Evolutionary conservation across 2,888 invertebrate species (phyloP).

Genomic region (Apodemia duryi): DNA sequence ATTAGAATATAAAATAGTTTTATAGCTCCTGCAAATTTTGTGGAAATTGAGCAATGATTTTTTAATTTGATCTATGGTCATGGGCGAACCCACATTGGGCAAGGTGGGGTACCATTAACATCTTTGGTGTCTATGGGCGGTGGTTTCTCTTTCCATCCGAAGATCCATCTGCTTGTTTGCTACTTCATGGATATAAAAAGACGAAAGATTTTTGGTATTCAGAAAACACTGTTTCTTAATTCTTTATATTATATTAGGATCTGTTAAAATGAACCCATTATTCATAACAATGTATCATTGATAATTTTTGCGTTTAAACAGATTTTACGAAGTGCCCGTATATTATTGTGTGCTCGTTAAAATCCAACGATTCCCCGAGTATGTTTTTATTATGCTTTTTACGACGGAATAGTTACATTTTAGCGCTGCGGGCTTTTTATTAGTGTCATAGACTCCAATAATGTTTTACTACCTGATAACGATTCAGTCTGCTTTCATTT

Average conservation of each 20-base stretch:
- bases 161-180: no score
- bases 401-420: slow-evolving; percentile 72
- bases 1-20: no score
- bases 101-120: no score
- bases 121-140: no score
- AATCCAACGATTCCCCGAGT: slow-evolving; percentile 64
- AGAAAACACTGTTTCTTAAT: neutral
- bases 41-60: no score
- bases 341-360: slow-evolving; percentile 72
- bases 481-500: slow-evolving; percentile 42
- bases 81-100: no score
- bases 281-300: slow-evolving; percentile 39
- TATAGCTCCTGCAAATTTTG: no score
- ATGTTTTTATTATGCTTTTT: slow-evolving; percentile 71
- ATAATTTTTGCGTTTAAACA: slow-evolving; percentile 45
- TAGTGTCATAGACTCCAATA: slow-evolving; percentile 66
- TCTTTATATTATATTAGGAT: neutral
- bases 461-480: slow-evolving; percentile 74
- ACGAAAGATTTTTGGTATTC: no score
- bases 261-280: slow-evolving; percentile 10
- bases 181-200: no score
- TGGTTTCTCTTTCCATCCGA: no score
- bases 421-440: slow-evolving; percentile 77
- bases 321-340: slow-evolving; percentile 62
- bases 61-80: no score